Conservation (phyloP, 2,888 invertebrate species). For the Chaetogeoica ovagalla region DNA sequence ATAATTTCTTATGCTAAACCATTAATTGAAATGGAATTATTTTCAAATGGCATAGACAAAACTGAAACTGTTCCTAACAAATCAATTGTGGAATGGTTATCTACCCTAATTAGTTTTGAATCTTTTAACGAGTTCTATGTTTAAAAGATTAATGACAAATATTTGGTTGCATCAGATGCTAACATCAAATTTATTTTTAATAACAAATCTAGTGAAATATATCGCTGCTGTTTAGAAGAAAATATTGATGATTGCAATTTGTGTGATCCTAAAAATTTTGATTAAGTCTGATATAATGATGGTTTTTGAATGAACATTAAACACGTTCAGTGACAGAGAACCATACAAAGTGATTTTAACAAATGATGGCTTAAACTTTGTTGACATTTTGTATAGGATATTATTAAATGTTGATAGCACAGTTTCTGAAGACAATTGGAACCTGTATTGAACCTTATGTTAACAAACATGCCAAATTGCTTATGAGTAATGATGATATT, state of each 20-base stretch:
- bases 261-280: constrained; percentile 10
- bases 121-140: constrained; percentile 37
- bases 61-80: not conserved
- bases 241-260: not conserved
- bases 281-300: not conserved
- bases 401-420: not conserved
- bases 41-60: not conserved
- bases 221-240: not conserved
- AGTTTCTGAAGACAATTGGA: not conserved
- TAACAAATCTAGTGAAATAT: not conserved
- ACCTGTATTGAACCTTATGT: not conserved
- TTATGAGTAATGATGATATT: not conserved
- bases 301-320: constrained; percentile 16
- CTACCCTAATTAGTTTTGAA: constrained; percentile 19
- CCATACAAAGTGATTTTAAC: constrained; percentile 25
- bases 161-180: not conserved
- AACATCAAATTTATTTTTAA: not conserved
- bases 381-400: constrained; percentile 5
- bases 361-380: not conserved
- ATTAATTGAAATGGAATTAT: constrained; percentile 22
- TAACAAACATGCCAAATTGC: too few relatives aligned
- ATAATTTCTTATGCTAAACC: constrained; percentile 16
- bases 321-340: constrained; percentile 3
- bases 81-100: not conserved
- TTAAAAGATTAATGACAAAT: not conserved